These are phyloP conservation scores for Megaleporinus macrocephalus DNA, from an alignment of 2,113 vertebrate species.

Conservation along the genomic window DNA sequence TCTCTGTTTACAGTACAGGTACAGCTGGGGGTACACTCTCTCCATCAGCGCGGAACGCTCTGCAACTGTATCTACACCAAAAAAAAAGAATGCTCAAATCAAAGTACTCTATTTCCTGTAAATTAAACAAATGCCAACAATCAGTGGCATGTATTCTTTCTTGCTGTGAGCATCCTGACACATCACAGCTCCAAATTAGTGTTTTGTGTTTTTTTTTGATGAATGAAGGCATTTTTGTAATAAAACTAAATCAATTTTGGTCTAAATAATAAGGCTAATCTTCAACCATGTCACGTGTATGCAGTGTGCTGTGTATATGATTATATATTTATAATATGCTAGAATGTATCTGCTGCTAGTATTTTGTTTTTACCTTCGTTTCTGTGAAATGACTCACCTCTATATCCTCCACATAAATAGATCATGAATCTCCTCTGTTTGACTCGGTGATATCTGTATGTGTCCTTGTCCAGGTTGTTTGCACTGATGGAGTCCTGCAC, in stretches of 20 bases:
- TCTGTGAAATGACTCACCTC: slow-evolving; percentile 63
- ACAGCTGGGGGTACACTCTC: slow-evolving; percentile 65
- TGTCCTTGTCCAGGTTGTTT: slow-evolving; percentile 46
- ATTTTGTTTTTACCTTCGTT: not conserved
- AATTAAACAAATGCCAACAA: too few species aligned
- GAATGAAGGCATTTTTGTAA: too few species aligned
- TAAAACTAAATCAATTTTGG: too few species aligned
- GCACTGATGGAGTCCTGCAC: not conserved
- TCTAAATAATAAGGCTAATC: too few species aligned
- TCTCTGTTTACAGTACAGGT: slow-evolving; percentile 69
- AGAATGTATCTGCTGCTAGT: too few species aligned
- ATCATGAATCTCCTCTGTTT: slow-evolving; percentile 69
- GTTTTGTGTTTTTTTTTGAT: too few species aligned
- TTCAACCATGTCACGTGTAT: too few species aligned
- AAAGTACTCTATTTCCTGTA: slow-evolving; percentile 8
- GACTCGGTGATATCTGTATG: slow-evolving; percentile 15
- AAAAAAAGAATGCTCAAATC: slow-evolving; percentile 1
- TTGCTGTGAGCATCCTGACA: too few species aligned
- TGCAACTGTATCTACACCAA: slow-evolving; percentile 67
- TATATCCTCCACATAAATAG: slow-evolving; percentile 73
- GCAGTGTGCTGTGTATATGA: too few species aligned
- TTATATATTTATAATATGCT: too few species aligned
- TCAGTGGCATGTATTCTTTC: too few species aligned
- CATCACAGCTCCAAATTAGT: too few species aligned
- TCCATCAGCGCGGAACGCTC: slow-evolving; percentile 70